Conservation (phyloP, 2,113 vertebrate genomes). For the Oncorhynchus clarkii region DNA sequence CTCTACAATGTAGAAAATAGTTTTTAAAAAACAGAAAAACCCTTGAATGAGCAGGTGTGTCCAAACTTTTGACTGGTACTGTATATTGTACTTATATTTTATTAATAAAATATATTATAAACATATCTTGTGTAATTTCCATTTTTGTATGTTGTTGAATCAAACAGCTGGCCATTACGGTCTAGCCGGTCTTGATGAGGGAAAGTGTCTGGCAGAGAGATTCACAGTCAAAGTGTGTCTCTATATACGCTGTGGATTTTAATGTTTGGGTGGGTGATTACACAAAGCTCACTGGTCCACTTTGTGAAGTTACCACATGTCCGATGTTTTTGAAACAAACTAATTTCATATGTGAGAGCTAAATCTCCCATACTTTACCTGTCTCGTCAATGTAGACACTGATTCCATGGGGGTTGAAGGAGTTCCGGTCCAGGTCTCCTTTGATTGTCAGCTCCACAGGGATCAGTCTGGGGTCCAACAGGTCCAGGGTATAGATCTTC, state of each 20-base stretch:
- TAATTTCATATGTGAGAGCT: background rate
- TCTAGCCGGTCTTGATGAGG: background rate
- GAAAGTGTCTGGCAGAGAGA: background rate
- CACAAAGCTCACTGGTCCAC: background rate
- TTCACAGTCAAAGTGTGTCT: background rate
- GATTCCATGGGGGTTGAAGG: slow-evolving; percentile 80
- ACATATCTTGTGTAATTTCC: background rate
- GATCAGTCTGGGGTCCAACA: slow-evolving; percentile 67
- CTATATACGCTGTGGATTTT: background rate
- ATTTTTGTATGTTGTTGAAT: background rate
- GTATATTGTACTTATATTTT: background rate
- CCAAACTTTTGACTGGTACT: background rate
- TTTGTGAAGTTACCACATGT: background rate
- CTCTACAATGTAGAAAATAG: too few species aligned
- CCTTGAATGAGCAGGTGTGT: too few species aligned
- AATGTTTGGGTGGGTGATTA: background rate
- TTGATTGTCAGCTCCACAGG: slow-evolving; percentile 69
- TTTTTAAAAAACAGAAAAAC: too few species aligned
- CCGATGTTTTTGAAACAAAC: too few species aligned
- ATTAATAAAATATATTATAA: background rate
- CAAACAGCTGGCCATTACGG: background rate
- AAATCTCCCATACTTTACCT: slow-evolving; percentile 54
- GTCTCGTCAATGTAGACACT: slow-evolving; percentile 66
- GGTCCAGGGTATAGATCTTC: slow-evolving; percentile 75
- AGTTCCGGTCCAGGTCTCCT: slow-evolving; percentile 69